A percentile compares a stretch with the other conserved stretches of the same genome.
phyloP scores from a whole-genome alignment of 2,113 vertebrate species.

The Fukomys damarensis region DNA sequence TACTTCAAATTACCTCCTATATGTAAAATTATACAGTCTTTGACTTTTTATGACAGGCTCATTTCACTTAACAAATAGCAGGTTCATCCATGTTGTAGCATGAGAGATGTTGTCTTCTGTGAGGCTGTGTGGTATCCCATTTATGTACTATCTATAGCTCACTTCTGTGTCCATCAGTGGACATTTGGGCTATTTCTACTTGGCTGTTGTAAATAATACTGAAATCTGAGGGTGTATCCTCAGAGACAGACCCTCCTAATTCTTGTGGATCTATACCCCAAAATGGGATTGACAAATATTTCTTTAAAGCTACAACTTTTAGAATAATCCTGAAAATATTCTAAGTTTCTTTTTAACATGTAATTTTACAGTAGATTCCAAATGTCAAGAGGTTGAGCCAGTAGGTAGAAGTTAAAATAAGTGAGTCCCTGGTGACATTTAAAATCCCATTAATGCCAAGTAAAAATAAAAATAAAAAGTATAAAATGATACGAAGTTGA shows the following conservation, averaged over 20 bases:
- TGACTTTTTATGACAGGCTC: neutral
- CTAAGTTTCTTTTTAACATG: conserved; percentile 23
- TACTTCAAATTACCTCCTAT: neutral
- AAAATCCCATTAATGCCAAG: conserved; percentile 50
- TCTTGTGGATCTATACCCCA: neutral
- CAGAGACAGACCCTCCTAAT: neutral
- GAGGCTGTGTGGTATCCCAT: neutral
- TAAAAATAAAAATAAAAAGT: conserved; percentile 59
- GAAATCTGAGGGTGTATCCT: neutral
- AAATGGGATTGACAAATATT: neutral
- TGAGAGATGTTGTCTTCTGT: neutral
- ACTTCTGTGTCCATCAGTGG: neutral
- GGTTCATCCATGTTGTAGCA: neutral
- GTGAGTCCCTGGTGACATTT: conserved; percentile 41
- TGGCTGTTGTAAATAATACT: neutral
- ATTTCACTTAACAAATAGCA: neutral
- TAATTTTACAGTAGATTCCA: conserved; percentile 2
- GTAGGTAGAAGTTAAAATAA: conserved; percentile 44
- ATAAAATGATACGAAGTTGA: neutral
- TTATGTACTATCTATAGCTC: fast-evolving
- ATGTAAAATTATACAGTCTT: neutral
- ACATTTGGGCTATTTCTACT: neutral
- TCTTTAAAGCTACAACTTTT: neutral
- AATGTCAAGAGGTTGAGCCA: conserved; percentile 44
- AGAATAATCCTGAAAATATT: conserved; percentile 35